phyloP scores from a whole-genome alignment of 2,797 vertebrate genomes.

The Odontamblyopus lacepedii region DNA sequence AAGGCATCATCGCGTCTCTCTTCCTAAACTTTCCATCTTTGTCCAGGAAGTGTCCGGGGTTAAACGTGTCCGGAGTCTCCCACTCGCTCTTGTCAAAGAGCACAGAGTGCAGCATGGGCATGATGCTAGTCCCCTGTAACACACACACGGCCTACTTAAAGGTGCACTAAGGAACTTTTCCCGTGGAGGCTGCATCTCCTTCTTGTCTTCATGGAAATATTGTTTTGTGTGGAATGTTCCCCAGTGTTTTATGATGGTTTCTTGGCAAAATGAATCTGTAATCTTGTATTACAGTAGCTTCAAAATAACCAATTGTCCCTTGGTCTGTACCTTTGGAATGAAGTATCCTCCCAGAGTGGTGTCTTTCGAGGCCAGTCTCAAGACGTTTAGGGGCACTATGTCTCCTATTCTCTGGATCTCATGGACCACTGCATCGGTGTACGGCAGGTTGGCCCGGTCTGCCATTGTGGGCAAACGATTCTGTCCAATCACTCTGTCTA shows the following conservation, averaged over 20 bases:
- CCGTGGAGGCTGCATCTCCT: not conserved
- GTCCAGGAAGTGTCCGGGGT: conserved; percentile 83
- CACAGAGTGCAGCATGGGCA: conserved; percentile 72
- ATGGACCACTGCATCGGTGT: conserved; percentile 80
- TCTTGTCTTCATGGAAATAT: not conserved
- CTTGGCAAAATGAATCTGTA: conserved; percentile 24
- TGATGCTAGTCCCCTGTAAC: conserved; percentile 63
- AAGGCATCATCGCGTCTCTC: conserved; percentile 78
- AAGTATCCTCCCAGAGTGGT: conserved; percentile 60
- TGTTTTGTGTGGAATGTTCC: not conserved
- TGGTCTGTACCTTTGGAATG: conserved; percentile 78
- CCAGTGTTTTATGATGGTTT: not conserved
- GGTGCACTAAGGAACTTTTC: not conserved
- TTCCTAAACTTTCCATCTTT: conserved; percentile 79
- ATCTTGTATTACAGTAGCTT: not conserved
- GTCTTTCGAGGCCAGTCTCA: conserved; percentile 59
- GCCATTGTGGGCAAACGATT: conserved; percentile 61
- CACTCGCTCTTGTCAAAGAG: conserved; percentile 79
- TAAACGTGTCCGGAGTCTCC: conserved; percentile 79
- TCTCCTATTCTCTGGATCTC: conserved; percentile 80
- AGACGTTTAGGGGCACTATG: conserved; percentile 63
- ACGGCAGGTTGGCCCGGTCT: conserved; percentile 75
- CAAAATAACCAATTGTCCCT: too few species aligned
- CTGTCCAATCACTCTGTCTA: conserved; percentile 75
- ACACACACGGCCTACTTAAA: not conserved